Conservation (phyloP, 2,888 invertebrate genomes). For the Augochlorella aurata region DNA sequence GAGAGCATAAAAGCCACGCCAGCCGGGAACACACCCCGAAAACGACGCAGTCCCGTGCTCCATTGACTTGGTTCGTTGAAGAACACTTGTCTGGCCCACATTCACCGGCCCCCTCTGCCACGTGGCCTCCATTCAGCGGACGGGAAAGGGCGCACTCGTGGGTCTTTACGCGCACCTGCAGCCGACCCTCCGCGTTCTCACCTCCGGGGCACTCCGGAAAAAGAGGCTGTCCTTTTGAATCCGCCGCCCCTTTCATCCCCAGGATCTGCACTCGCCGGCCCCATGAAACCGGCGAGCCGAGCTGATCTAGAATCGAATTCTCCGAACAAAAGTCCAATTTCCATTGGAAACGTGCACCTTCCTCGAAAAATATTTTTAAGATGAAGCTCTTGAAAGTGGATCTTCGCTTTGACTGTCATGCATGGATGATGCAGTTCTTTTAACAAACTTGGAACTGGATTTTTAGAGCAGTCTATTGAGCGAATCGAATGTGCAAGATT, state of each 20-base stretch:
- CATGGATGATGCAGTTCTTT: too few relatives aligned
- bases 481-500: too few relatives aligned
- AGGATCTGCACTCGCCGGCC: neutral
- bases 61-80: constrained; percentile 72
- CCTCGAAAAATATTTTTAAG: too few relatives aligned
- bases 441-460: too few relatives aligned
- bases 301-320: too few relatives aligned
- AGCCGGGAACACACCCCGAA: constrained; percentile 5
- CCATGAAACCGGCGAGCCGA: neutral
- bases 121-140: constrained; percentile 68
- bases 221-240: constrained; percentile 41
- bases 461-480: too few relatives aligned
- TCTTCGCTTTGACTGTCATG: too few relatives aligned
- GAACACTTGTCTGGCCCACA: constrained; percentile 72
- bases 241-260: constrained; percentile 19
- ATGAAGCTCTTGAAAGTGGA: too few relatives aligned
- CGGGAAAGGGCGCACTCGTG: constrained; percentile 54
- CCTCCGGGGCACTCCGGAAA: constrained; percentile 9
- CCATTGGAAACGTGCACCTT: too few relatives aligned
- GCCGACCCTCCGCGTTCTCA: constrained; percentile 32
- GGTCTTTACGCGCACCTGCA: constrained; percentile 49
- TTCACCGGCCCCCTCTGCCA: constrained; percentile 61
- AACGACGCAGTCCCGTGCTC: constrained; percentile 48
- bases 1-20: neutral
- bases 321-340: too few relatives aligned